Evolutionary conservation across 2,113 vertebrate species (phyloP).

Genomic region (Theristicus caerulescens): DNA sequence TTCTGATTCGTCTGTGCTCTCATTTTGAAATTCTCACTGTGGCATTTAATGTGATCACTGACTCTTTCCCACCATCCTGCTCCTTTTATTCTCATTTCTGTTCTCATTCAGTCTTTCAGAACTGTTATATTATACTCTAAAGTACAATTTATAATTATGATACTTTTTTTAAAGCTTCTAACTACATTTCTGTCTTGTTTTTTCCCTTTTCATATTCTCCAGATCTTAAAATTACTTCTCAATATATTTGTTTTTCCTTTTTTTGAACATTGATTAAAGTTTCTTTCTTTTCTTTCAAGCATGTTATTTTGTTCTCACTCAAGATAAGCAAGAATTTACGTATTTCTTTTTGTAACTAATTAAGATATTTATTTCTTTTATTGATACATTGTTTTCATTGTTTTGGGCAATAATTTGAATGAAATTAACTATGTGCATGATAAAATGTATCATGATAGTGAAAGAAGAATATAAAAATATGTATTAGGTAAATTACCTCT

Average conservation of each 20-base stretch:
- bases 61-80: background rate
- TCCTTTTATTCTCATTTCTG: background rate
- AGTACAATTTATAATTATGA: background rate
- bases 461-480: background rate
- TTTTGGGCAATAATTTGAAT: background rate
- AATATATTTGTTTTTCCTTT: background rate
- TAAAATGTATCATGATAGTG: background rate
- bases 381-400: background rate
- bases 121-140: background rate
- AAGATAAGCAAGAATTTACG: background rate
- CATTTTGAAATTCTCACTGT: slow-evolving; percentile 17
- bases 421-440: background rate
- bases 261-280: background rate
- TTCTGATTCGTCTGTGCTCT: slow-evolving; percentile 6
- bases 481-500: background rate
- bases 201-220: background rate
- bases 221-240: background rate
- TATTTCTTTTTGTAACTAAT: background rate
- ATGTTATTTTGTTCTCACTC: background rate
- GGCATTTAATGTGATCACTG: background rate
- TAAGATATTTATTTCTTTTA: background rate
- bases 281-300: background rate
- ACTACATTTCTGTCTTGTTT: background rate
- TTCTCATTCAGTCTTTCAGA: background rate
- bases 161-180: background rate